Evolutionary conservation across 2,113 vertebrate species (phyloP).

Genomic region (Collichthys lucidus): DNA sequence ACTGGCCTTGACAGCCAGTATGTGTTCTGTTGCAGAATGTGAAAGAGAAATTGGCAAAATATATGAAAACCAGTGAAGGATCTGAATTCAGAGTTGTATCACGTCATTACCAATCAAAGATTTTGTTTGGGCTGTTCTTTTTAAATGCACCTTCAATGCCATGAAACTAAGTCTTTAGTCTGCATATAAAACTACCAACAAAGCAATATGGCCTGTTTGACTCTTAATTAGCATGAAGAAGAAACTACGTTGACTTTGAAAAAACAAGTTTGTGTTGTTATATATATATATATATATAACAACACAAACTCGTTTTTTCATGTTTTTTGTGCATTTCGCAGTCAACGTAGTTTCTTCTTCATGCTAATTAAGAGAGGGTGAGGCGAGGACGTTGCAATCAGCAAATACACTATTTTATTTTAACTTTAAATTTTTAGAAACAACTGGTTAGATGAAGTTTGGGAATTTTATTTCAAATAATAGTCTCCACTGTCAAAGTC

Average conservation of each 20-base stretch:
- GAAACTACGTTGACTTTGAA: too few relatives aligned
- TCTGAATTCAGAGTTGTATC: background rate
- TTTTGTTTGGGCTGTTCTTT: background rate
- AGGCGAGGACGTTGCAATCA: too few relatives aligned
- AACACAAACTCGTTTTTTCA: too few relatives aligned
- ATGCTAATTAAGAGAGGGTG: too few relatives aligned
- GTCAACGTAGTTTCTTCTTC: too few relatives aligned
- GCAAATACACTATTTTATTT: too few relatives aligned
- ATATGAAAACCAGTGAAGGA: background rate
- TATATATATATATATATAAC: too few relatives aligned
- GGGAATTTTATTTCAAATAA: background rate
- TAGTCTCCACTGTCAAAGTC: background rate
- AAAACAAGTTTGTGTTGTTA: too few relatives aligned
- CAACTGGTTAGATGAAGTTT: too few relatives aligned
- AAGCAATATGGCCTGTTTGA: background rate
- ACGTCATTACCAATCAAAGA: background rate
- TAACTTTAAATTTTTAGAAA: too few relatives aligned
- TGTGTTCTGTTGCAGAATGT: background rate
- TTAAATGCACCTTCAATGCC: background rate
- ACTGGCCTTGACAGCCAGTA: constrained; percentile 18
- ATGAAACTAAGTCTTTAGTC: background rate
- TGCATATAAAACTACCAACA: background rate
- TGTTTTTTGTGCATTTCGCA: too few relatives aligned
- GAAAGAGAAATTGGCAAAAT: background rate
- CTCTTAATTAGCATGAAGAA: too few relatives aligned